Percentiles rank a stretch among this genome's conserved stretches.
phyloP scores from a whole-genome alignment of 2,797 vertebrate genomes.

The Sebastes oblongus region DNA sequence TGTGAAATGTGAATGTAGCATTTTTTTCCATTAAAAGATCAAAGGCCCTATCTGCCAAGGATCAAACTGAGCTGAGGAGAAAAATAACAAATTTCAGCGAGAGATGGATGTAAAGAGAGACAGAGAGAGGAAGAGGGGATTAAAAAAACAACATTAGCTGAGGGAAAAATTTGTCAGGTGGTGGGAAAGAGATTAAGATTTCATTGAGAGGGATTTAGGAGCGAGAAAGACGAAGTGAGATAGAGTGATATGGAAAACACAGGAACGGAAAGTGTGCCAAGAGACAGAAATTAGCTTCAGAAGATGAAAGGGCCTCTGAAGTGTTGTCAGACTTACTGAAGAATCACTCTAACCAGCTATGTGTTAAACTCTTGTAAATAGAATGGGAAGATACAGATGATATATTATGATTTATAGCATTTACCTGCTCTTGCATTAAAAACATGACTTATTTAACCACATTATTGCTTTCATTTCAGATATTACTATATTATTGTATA shows the following conservation, averaged over 20 bases:
- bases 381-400: slow-evolving; percentile 78
- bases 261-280: slow-evolving; percentile 47
- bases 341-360: slow-evolving; percentile 79
- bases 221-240: slow-evolving; percentile 39
- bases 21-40: slow-evolving; percentile 74
- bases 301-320: slow-evolving; percentile 58
- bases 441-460: slow-evolving; percentile 83
- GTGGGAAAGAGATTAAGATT: slow-evolving; percentile 62
- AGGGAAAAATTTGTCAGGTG: slow-evolving; percentile 53
- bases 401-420: slow-evolving; percentile 83
- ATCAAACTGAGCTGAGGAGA: slow-evolving; percentile 70
- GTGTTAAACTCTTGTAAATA: slow-evolving; percentile 80
- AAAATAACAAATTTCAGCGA: slow-evolving; percentile 45
- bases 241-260: slow-evolving; percentile 56
- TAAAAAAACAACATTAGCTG: slow-evolving; percentile 52
- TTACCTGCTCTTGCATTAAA: slow-evolving; percentile 81
- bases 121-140: slow-evolving; percentile 35
- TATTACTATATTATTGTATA: slow-evolving; percentile 82
- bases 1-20: slow-evolving; percentile 91
- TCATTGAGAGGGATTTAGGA: slow-evolving; percentile 62
- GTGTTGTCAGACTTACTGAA: slow-evolving; percentile 61
- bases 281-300: slow-evolving; percentile 56
- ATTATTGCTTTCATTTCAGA: slow-evolving; percentile 83
- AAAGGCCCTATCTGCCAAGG: slow-evolving; percentile 77
- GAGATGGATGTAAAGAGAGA: slow-evolving; percentile 62